Evolutionary conservation across 2,113 vertebrate genomes (phyloP), one percentile per base, ranked within the genome.

Genomic region (Porphyrio hochstetteri): DNA sequence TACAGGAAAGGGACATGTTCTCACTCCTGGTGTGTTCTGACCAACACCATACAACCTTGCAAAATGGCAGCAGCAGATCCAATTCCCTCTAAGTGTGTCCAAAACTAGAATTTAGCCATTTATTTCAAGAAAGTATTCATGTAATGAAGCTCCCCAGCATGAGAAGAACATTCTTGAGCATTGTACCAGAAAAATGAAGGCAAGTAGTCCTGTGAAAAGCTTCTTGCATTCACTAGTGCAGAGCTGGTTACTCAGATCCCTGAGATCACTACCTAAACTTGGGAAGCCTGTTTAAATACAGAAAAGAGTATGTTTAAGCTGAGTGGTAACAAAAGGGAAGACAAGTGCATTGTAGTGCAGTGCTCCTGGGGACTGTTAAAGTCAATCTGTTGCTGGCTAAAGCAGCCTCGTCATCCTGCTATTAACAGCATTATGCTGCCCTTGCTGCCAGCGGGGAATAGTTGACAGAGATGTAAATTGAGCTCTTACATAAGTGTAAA

Each of bases 181-280:
- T 20, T 60, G 8, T 16, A 48, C 2, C 27, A 53, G 69, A 28
- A 65, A 71, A 86, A 29, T 1, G 25, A 60, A 8, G 5, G 18
- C 40, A 72, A 60, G 16, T 4, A 29, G 55, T 19, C 2, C 3
- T 40, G 53, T 13, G 15, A 38, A 63, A 29, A 27, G 4, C 7
- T 15, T 29, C 4, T 19, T n/a, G 17, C 6, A 2, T 57, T 72
- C 61, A 11, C 29, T 18, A 48, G 10, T 4, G 25, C 11, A 40
- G 18, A 42, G 24, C 1, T 16, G 38, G 24, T 76, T 19, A 13
- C 40, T 33, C 7, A 65, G 1, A 2, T 24, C 11, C 8, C 12
- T 9, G 4, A 50, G 14, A 8, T 7, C 0, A 0, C 3, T 21
- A 14, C 13, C 5, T n/a, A 1, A 9, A 23, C 7, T 2, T 3